phyloP scores from a whole-genome alignment of 2,113 vertebrate species.

The Oncorhynchus keta region DNA sequence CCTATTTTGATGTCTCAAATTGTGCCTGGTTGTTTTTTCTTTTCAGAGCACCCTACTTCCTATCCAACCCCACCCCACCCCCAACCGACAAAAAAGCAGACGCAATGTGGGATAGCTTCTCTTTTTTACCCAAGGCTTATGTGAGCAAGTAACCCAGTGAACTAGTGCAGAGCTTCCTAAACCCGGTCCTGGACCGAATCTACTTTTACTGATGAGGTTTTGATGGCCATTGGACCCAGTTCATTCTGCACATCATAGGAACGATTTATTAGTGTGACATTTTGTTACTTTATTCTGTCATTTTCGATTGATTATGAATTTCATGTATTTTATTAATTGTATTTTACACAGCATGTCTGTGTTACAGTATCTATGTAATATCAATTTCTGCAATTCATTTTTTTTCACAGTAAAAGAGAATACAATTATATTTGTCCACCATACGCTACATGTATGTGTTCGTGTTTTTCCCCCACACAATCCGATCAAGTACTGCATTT shows the following conservation, averaged over 20 bases:
- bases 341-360: slow-evolving; percentile 54
- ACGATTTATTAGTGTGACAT: slow-evolving; percentile 14
- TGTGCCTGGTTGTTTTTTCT: slow-evolving; percentile 75
- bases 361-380: slow-evolving; percentile 21
- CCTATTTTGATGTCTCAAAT: slow-evolving; percentile 60
- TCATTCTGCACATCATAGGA: neutral
- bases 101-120: slow-evolving; percentile 28
- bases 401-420: slow-evolving; percentile 35
- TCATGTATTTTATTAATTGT: slow-evolving; percentile 37
- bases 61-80: slow-evolving; percentile 20
- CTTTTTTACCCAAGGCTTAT: slow-evolving; percentile 23
- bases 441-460: slow-evolving; percentile 4
- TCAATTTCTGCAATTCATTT: too few species aligned
- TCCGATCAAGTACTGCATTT: neutral
- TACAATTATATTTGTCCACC: slow-evolving; percentile 14
- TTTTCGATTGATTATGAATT: slow-evolving; percentile 44
- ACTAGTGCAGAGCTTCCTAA: slow-evolving; percentile 1
- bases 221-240: slow-evolving; percentile 19
- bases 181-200: too few species aligned
- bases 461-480: neutral
- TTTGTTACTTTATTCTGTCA: slow-evolving; percentile 13
- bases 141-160: slow-evolving; percentile 36
- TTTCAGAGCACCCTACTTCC: neutral
- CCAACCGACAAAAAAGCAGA: neutral
- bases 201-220: slow-evolving; percentile 39